These are phyloP conservation scores for Manacus vitellinus DNA, from an alignment of 2,113 vertebrate genomes.

Conservation along the genomic window DNA sequence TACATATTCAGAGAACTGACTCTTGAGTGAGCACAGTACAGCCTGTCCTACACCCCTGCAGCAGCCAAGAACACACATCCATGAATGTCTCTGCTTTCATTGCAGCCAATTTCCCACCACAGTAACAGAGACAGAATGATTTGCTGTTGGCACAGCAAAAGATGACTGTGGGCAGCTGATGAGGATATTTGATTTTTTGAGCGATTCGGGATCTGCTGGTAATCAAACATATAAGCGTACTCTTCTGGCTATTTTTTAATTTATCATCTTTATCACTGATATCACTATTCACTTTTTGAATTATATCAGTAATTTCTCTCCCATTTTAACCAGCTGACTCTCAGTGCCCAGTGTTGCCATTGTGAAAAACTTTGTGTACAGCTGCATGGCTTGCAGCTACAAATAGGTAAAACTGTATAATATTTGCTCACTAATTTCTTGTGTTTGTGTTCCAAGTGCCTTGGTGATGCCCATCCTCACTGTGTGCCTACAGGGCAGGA, in stretches of 20 bases:
- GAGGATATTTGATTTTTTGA: not conserved
- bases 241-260: not conserved
- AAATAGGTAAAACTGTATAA: not conserved
- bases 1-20: not conserved
- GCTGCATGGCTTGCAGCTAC: not conserved
- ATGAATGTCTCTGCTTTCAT: fast-evolving
- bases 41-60: not conserved
- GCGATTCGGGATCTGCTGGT: not conserved
- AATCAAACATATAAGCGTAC: not conserved
- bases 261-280: not conserved
- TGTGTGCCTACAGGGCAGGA: not conserved
- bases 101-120: not conserved
- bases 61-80: not conserved
- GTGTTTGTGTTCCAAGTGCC: not conserved
- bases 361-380: not conserved
- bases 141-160: not conserved
- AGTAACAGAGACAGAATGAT: not conserved
- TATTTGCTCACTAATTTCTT: not conserved
- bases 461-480: not conserved
- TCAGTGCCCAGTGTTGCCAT: not conserved
- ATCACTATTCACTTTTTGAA: not conserved
- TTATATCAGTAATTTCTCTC: not conserved
- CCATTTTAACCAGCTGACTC: not conserved
- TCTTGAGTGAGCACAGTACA: not conserved
- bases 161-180: not conserved